Conservation (phyloP, 2,113 vertebrate species). For the Myotis davidii region DNA sequence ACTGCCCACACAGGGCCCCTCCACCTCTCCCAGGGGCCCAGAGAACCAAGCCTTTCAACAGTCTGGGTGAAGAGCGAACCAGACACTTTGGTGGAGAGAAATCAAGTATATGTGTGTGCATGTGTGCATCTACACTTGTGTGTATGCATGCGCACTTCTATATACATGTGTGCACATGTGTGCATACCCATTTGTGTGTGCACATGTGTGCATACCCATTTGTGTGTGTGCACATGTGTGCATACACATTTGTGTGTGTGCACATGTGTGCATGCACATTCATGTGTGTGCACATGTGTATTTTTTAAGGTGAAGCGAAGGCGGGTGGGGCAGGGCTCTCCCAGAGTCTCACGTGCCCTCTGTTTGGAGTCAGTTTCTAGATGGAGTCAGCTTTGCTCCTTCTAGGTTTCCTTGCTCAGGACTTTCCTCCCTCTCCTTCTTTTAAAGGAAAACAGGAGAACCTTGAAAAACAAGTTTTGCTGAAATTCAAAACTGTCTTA, state of each 20-base stretch:
- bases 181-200: background rate
- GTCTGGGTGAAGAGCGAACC: background rate
- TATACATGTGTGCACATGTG: background rate
- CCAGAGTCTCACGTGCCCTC: fast-evolving
- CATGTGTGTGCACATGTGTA: fast-evolving
- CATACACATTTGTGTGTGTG: background rate
- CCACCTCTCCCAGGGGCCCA: background rate
- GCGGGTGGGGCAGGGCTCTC: fast-evolving
- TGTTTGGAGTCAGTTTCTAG: background rate
- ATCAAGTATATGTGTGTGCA: background rate
- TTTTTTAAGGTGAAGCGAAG: background rate
- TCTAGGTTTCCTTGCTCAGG: slow-evolving; percentile 37
- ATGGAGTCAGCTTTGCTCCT: background rate
- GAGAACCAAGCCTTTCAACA: background rate
- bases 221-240: background rate
- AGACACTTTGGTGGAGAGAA: background rate
- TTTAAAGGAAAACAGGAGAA: slow-evolving; percentile 61
- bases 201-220: too few relatives aligned
- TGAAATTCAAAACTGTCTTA: slow-evolving; percentile 78
- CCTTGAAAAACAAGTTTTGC: slow-evolving; percentile 80
- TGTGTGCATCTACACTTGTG: too few relatives aligned
- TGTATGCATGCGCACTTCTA: too few relatives aligned
- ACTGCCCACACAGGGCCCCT: background rate
- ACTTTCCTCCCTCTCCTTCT: background rate
- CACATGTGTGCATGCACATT: background rate